These are phyloP conservation scores for Connochaetes taurinus DNA, from an alignment of 2,113 vertebrate genomes.

Conservation along the genomic window DNA sequence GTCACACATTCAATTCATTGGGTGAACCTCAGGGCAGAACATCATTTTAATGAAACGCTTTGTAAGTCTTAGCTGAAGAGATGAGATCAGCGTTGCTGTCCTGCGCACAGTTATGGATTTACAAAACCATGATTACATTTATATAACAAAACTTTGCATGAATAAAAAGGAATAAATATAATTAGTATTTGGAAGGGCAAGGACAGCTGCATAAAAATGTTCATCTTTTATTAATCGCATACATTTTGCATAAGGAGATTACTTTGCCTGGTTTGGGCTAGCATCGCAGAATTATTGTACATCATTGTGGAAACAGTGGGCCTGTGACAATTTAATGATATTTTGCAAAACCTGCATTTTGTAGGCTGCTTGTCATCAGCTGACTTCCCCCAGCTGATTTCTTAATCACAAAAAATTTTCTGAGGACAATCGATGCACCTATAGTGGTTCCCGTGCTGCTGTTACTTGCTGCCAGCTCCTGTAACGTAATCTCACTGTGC, in stretches of 20 bases:
- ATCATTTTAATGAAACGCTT: background rate
- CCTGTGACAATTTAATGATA: background rate
- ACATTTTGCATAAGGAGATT: slow-evolving; percentile 62
- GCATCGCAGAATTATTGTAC: slow-evolving; percentile 22
- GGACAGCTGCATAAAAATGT: slow-evolving; percentile 37
- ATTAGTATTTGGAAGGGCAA: slow-evolving; percentile 25
- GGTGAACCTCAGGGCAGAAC: background rate
- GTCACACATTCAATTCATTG: background rate
- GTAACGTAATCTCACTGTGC: rapidly evolving
- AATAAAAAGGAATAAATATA: slow-evolving; percentile 40
- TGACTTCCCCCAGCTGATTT: background rate
- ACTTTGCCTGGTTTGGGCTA: slow-evolving; percentile 41
- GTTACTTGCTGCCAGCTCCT: too few species aligned
- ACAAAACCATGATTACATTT: background rate
- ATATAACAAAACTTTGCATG: background rate
- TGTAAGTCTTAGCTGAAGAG: background rate
- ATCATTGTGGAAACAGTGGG: slow-evolving; percentile 14
- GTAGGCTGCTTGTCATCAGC: background rate
- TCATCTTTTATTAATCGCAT: slow-evolving; percentile 58
- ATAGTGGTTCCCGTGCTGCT: rapidly evolving
- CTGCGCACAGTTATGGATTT: background rate
- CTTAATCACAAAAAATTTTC: background rate
- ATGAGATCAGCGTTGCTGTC: background rate
- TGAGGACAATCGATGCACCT: background rate
- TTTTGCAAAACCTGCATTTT: slow-evolving; percentile 33